Base-by-base conservation (phyloP, 2,888 invertebrate species). In the Latheticus oryzae region DNA sequence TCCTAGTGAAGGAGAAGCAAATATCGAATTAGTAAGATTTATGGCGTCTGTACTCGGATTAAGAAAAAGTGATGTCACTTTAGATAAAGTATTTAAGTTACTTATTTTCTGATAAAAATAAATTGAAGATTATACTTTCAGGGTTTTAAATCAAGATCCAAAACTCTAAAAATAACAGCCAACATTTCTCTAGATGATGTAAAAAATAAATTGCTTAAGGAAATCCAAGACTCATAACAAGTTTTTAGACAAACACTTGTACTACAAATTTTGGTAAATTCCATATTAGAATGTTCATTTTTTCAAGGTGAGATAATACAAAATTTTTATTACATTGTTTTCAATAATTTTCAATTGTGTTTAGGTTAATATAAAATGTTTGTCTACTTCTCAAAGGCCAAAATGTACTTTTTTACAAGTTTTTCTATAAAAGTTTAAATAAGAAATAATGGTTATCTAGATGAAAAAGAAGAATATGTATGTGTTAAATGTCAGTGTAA, bases 1-100 rank as follows among this genome's bases (percentile, higher is more conserved):
- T n/a, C 90, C 92, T 0, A 83, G 87, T 2, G 91, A 92, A 70
- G 90, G 92, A 1, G 89, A 90, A 78, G 91, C 92, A 5, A 92
- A 92, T 70, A 81, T 85, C 23, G 91, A 90, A 73, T 80, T 92
- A 4, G 79, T 91, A 0, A 88, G 87, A 73, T 91, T 85, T 70
- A 76, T 92, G 38, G 83, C 90, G 0, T 82, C 84, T 62, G 78
- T 90, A n/a, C 75, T 92, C 21, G 85, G 84, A 5, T 68, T 91
- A 1, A 82, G 86, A 56, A 91, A 91, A 76, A 87, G 87, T 60
- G 87, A 89, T 67, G 81, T 92, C 0, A 79, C 81, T 0, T 74
- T 92, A 42, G 88, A 89, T 19, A 71, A 62, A 63, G 75, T 74
- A 64, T 57, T 40, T 11, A 3, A n/a, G 7, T 40, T n/a, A 33